Conservation (phyloP, 2,797 vertebrate genomes). For the Perodicticus potto region DNA sequence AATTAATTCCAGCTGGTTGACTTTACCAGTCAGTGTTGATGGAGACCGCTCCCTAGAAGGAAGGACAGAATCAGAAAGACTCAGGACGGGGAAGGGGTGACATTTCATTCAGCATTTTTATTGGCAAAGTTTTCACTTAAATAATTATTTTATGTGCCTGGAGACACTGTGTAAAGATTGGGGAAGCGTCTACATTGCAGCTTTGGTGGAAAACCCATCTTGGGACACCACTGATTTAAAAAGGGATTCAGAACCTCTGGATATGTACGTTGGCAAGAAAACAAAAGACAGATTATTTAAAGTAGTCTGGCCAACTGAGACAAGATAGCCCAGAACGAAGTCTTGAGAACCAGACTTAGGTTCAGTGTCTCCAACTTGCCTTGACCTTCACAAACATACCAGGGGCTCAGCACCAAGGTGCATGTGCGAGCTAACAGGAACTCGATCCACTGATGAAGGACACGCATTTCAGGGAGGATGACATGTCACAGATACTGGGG, state of each 20-base stretch:
- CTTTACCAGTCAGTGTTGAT: constrained; percentile 96
- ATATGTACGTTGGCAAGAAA: neutral
- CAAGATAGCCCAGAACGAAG: neutral
- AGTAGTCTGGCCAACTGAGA: neutral
- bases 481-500: neutral
- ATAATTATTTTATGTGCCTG: neutral
- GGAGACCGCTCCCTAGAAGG: constrained; percentile 89
- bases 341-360: neutral
- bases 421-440: too few species aligned
- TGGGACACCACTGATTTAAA: neutral
- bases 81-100: constrained; percentile 21
- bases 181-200: neutral
- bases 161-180: too few species aligned
- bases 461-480: neutral
- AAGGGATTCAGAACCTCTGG: neutral
- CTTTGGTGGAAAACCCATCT: neutral
- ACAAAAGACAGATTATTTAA: neutral
- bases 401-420: neutral
- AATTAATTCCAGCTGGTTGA: constrained; percentile 97
- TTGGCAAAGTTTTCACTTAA: neutral
- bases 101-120: neutral
- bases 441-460: neutral
- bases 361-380: neutral
- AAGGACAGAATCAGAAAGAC: constrained; percentile 26
- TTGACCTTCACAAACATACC: neutral